A percentile compares a stretch with the other conserved stretches of the same genome.
Conservation (phyloP, 2,113 vertebrate species). For the Stercorarius parasiticus region DNA sequence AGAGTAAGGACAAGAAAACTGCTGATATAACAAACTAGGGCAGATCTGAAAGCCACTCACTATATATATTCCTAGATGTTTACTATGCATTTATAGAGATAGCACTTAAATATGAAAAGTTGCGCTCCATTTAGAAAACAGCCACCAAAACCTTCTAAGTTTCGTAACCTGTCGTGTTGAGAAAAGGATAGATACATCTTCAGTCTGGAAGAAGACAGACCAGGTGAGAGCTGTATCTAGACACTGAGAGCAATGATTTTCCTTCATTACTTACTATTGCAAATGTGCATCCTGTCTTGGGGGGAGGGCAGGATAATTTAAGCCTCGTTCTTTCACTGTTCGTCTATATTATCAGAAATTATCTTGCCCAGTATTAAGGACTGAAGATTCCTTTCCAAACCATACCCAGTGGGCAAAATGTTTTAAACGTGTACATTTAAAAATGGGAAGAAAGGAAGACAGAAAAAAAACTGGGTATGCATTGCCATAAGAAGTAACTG, state of each 20-base stretch:
- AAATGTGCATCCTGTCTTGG: background rate
- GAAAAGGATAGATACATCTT: background rate
- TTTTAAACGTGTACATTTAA: background rate
- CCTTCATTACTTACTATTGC: background rate
- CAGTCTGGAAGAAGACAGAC: background rate
- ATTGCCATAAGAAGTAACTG: background rate
- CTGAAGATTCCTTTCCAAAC: background rate
- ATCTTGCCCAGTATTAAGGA: background rate
- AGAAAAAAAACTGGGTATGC: background rate
- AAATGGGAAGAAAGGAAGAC: background rate
- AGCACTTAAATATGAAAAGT: background rate
- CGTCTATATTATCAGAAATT: background rate
- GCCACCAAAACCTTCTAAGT: background rate
- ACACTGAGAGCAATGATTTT: background rate
- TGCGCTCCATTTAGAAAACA: background rate
- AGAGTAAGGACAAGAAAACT: background rate
- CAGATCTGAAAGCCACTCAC: background rate
- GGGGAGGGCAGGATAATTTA: background rate
- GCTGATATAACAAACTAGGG: background rate
- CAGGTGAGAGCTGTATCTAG: background rate
- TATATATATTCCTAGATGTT: background rate
- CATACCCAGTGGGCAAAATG: background rate
- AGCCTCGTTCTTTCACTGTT: background rate
- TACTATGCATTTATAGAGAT: background rate
- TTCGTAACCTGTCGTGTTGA: background rate